Evolutionary conservation across 2,113 vertebrate genomes (phyloP), one percentile per base, ranked within the genome.

Genomic region (Corythornis madagascariensis): DNA sequence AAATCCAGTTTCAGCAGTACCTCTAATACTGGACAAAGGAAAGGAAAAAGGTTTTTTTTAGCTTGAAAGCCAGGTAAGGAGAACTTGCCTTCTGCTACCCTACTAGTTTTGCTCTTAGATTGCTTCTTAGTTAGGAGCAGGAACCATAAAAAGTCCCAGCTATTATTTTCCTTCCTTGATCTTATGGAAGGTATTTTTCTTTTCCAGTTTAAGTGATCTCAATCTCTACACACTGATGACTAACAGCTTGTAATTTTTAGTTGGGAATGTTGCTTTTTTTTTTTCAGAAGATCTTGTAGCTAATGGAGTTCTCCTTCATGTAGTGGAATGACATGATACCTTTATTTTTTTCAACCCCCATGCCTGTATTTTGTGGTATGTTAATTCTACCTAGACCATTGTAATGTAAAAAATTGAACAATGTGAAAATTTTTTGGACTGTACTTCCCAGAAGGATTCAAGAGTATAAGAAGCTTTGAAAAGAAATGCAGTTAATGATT

Each of bases 401-500:
- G 31, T 71, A 64, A 82, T 38, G 19, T 86, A 84, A 78, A 83
- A 64, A 72, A 38, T 11, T 8, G 14, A 81, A 72, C 52, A 3
- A 22, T 74, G 8, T 52, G 43, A 86, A 31, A 6, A 53, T 11
- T 84, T 88, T 78, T 52, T 40, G 69, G 66, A 50, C 48, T 48
- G 13, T 57, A 25, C 9, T 60, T 13, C 22, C 33, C 16, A 63
- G 38, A 90, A 80, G 1, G 9, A 63, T 76, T 86, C 35, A 67
- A 83, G 29, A 71, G 11, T 72, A 5, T 65, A 57, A 70, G 63
- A 66, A 84, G 53, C 33, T 87, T 90, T 82, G 67, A 22, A 87
- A 85, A 65, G 43, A 83, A 88, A 73, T 63, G 3, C 18, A 85
- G 31, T 57, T 89, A 90, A 88, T 94, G 67, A 87, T 85, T 92